Evolutionary conservation across 1,140 invertebrate species (phyloP).

Genomic region (Heterodera schachtii): DNA sequence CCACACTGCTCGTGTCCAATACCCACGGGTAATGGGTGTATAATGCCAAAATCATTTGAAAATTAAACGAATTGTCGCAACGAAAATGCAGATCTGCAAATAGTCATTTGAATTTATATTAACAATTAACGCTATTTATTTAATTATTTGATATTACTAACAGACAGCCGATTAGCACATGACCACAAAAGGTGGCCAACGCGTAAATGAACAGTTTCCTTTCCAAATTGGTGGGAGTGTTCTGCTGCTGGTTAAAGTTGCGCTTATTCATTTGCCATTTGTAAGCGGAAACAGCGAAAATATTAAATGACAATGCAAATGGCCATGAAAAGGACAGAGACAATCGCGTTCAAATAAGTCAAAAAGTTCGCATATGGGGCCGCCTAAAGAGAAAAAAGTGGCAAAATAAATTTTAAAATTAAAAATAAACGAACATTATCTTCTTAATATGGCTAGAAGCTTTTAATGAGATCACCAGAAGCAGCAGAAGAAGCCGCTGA

Average conservation of each 20-base stretch:
- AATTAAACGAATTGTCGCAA: no score
- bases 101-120: no score
- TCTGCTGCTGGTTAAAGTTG: background rate
- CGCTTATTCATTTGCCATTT: conserved; percentile 5
- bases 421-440: background rate
- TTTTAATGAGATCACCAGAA: no score
- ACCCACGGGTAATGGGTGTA: conserved; percentile 20
- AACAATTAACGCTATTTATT: no score
- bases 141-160: background rate
- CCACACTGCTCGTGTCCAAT: background rate
- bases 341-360: background rate
- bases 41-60: background rate
- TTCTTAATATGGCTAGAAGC: background rate
- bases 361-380: background rate
- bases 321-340: conserved; percentile 13
- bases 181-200: background rate
- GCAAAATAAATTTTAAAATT: background rate
- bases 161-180: background rate
- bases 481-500: no score
- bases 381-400: background rate
- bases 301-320: conserved; percentile 18
- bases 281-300: conserved; percentile 1
- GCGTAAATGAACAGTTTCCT: conserved; percentile 11
- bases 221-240: no score
- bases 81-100: no score